Percentiles rank a stretch among this genome's conserved stretches.
Evolutionary conservation across 2,113 vertebrate genomes (phyloP).

Genomic region (Psilopsiagon aurifrons): DNA sequence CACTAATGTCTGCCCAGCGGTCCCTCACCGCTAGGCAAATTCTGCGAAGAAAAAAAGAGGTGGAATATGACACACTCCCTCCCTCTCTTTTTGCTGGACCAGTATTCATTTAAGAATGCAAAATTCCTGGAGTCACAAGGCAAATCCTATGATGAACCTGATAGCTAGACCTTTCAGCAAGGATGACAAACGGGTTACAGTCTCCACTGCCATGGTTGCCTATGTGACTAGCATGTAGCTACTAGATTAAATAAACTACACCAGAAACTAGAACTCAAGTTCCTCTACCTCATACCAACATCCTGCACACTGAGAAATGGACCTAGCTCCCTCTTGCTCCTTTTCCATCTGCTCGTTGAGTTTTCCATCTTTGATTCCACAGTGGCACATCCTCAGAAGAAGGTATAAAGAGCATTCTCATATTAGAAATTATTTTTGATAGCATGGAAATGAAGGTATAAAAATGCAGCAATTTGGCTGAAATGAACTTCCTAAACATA

Average conservation of each 20-base stretch:
- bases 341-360: not conserved
- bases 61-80: not conserved
- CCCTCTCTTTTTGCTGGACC: not conserved
- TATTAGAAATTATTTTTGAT: not conserved
- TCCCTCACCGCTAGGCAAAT: not conserved
- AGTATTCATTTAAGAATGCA: not conserved
- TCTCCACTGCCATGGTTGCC: not conserved
- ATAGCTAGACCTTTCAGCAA: not conserved
- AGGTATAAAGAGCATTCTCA: not conserved
- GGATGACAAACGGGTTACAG: not conserved
- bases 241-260: not conserved
- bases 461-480: not conserved
- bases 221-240: not conserved
- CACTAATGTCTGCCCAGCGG: not conserved
- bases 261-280: not conserved
- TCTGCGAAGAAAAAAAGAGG: not conserved
- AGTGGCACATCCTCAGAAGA: not conserved
- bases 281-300: not conserved
- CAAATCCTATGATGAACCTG: not conserved
- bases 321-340: not conserved
- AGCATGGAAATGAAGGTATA: not conserved
- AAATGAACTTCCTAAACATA: not conserved
- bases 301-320: rapidly evolving
- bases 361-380: not conserved
- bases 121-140: not conserved